Conservation (phyloP, 2,113 vertebrate species). For the Condylura cristata region DNA sequence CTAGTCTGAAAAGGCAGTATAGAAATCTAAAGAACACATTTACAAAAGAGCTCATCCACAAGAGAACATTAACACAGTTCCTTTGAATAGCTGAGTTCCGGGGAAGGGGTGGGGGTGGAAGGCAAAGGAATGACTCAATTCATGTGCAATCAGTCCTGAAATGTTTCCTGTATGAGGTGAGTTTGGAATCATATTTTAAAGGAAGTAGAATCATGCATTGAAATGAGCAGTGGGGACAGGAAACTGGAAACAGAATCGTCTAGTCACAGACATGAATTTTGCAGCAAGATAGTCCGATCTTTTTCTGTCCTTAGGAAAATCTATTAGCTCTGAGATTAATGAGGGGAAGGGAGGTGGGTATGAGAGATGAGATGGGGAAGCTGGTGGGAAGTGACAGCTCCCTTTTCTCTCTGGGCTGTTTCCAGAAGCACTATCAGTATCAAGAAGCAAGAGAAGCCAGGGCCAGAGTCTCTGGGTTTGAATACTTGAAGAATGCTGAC, state of each 20-base stretch:
- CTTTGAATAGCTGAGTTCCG: neutral
- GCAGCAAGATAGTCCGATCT: slow-evolving; percentile 5
- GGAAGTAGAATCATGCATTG: neutral
- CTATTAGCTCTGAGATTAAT: neutral
- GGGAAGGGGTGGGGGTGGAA: neutral
- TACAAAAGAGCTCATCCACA: slow-evolving; percentile 6
- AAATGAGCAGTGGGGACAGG: neutral
- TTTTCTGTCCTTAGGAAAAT: slow-evolving; percentile 20
- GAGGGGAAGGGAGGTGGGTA: neutral
- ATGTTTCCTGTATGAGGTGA: neutral
- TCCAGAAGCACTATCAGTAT: neutral
- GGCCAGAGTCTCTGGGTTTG: neutral
- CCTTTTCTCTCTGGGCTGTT: neutral
- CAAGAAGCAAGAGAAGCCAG: neutral
- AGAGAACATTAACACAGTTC: neutral
- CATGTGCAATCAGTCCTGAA: slow-evolving; percentile 18
- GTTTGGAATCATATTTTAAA: slow-evolving; percentile 50
- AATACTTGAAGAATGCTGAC: neutral
- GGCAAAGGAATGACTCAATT: neutral
- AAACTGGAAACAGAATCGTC: slow-evolving; percentile 18
- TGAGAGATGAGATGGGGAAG: neutral
- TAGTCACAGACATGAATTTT: slow-evolving; percentile 10
- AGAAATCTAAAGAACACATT: slow-evolving; percentile 47
- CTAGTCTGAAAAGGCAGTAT: slow-evolving; percentile 52
- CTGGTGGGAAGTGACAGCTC: neutral